A percentile compares a stretch with the other conserved stretches of the same genome.
phyloP scores from a whole-genome alignment of 1,140 invertebrate species.

The Neodiprion virginianus region DNA sequence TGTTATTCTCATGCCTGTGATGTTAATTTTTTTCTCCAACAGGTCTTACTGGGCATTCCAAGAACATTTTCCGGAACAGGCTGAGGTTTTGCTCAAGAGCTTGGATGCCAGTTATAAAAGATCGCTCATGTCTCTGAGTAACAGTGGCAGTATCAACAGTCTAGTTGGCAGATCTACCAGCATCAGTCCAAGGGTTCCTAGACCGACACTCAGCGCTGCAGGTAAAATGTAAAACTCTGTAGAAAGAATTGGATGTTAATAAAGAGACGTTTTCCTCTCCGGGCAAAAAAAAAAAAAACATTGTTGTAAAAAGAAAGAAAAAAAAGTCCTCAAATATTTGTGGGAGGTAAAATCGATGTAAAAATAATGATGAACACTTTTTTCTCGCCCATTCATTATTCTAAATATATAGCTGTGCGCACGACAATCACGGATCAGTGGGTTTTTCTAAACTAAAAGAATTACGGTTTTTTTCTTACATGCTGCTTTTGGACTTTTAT shows the following conservation, averaged over 20 bases:
- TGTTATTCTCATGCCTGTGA: slow-evolving; percentile 4
- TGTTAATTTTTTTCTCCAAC: slow-evolving; percentile 40
- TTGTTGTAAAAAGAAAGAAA: not conserved
- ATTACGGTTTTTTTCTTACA: slow-evolving; percentile 51
- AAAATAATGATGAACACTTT: slow-evolving; percentile 22
- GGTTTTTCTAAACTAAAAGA: slow-evolving; percentile 27
- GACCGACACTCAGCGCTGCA: slow-evolving; percentile 53
- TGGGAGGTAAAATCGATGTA: slow-evolving; percentile 18
- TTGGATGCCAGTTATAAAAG: slow-evolving; percentile 87
- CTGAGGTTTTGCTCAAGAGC: slow-evolving; percentile 82
- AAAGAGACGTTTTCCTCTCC: not conserved
- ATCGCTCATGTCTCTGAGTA: slow-evolving; percentile 69
- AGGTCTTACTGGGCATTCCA: slow-evolving; percentile 92
- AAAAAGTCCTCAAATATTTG: slow-evolving; percentile 15
- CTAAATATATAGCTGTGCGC: too few relatives aligned
- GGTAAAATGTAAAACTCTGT: slow-evolving; percentile 34
- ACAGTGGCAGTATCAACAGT: slow-evolving; percentile 64
- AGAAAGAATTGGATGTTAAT: too few relatives aligned
- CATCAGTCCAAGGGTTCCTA: slow-evolving; percentile 53
- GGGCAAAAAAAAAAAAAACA: not conserved
- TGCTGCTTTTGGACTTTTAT: slow-evolving; percentile 47
- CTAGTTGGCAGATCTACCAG: slow-evolving; percentile 49
- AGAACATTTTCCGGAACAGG: slow-evolving; percentile 89
- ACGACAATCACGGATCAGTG: too few relatives aligned
- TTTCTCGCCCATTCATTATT: not conserved